Evolutionary conservation across 2,888 invertebrate genomes (phyloP), one percentile per base, ranked within the genome.

Genomic region (Cordylochernes scorpioides): DNA sequence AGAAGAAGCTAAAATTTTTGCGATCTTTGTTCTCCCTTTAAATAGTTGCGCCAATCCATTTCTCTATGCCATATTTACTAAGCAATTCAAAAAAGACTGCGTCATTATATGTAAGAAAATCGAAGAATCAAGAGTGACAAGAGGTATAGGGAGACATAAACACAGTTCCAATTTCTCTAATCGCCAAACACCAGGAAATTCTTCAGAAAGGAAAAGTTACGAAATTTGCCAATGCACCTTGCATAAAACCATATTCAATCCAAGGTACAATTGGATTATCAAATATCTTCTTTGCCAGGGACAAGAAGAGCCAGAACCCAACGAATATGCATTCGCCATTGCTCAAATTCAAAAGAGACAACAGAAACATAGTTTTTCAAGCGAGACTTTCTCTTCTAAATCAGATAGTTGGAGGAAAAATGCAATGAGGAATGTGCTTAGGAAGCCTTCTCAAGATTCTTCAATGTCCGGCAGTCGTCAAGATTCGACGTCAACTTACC

Each of bases 31-130:
- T 31, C 60, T 91, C 44, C 91, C 94, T 2, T 59, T 94, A 38
- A 94, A 94, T 56, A 80, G 82, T 9, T 91, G 88, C 54, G 86
- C 88, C 57, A 94, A 94, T 57, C 94, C 94, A 1, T 91, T 91
- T 53, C 64, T 94, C 16, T 94, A 94, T 53, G 91, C 91, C 28
- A 88, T 91, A 43, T 67, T 91, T 47, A 91, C 91, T 5, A 88
- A 91, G 51, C 86, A 88, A 53, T 88, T 88, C 54, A 88, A 88
- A 55, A 82, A 84, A 56, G 88, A 91, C 57, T 88, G 88, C 57
- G 75, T 86, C 3, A 67, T 80, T 51, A 72, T 88, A 33, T 88
- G 86, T 57, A 84, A 86, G 52, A 75, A 84, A 13, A 80, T 91
- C 44, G 88, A 91, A 53, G 88, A 84, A 55, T 77, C 78, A 19